Percentiles rank a stretch among this genome's conserved stretches.
Conservation (phyloP, 2,888 invertebrate genomes). For the Thereva unica region DNA sequence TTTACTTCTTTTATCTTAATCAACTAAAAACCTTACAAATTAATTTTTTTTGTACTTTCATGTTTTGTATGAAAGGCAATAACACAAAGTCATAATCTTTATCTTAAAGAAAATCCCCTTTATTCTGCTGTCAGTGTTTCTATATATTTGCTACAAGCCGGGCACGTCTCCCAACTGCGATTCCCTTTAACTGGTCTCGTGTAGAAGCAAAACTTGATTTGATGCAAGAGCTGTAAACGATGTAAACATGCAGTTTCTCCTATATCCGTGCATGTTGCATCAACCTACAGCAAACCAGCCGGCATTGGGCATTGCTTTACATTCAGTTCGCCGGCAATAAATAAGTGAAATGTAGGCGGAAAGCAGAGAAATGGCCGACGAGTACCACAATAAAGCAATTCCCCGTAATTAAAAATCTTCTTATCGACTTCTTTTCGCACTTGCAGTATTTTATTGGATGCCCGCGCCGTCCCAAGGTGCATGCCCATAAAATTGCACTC, state of each 20-base stretch:
- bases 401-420: slow-evolving; percentile 34
- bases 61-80: too few species aligned
- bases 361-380: slow-evolving; percentile 45
- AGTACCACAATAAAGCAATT: slow-evolving; percentile 44
- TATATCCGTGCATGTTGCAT: slow-evolving; percentile 4
- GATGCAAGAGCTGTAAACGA: slow-evolving; percentile 37
- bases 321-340: slow-evolving; percentile 42
- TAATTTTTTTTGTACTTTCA: too few species aligned
- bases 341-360: slow-evolving; percentile 46
- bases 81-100: too few species aligned
- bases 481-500: slow-evolving; percentile 11
- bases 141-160: too few species aligned
- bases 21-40: too few species aligned
- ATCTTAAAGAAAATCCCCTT: too few species aligned
- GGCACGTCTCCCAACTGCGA: too few species aligned
- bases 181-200: too few species aligned
- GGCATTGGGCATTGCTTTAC: slow-evolving; percentile 20
- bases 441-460: slow-evolving; percentile 21
- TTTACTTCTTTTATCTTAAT: too few species aligned
- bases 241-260: slow-evolving; percentile 34
- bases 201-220: not conserved
- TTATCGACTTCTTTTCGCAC: slow-evolving; percentile 33
- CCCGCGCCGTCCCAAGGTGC: not conserved
- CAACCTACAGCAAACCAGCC: slow-evolving; percentile 21
- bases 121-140: too few species aligned